Evolutionary conservation across 2,113 vertebrate genomes (phyloP).

Genomic region (Zeus faber): DNA sequence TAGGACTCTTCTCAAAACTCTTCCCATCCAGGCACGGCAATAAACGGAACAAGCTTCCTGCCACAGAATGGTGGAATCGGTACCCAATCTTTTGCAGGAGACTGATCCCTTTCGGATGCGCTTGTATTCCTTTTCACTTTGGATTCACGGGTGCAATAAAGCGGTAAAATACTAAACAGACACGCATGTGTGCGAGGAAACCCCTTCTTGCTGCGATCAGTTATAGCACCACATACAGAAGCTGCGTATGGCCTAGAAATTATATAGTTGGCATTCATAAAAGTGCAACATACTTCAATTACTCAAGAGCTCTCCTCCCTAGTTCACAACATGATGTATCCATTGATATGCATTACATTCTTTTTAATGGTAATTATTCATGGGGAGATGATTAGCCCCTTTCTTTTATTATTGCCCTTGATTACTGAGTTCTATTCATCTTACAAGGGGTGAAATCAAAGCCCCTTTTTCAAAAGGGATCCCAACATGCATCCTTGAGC

Average conservation of each 20-base stretch:
- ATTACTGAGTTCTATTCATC: conserved; percentile 13
- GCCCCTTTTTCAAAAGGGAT: conserved; percentile 8
- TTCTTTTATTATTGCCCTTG: conserved; percentile 3
- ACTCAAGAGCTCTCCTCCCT: not conserved
- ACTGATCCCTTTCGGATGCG: no score
- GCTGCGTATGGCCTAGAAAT: not conserved
- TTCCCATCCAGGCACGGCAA: no score
- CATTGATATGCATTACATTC: conserved; percentile 9
- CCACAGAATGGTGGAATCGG: no score
- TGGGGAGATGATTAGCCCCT: not conserved
- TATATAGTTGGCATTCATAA: not conserved
- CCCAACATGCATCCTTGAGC: conserved; percentile 13
- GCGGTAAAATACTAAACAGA: not conserved
- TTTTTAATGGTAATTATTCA: conserved; percentile 11
- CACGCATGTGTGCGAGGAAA: not conserved
- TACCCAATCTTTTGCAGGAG: no score
- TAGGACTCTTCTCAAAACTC: no score
- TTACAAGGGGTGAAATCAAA: conserved; percentile 15
- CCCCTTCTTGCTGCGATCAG: not conserved
- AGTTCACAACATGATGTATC: not conserved
- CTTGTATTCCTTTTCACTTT: no score
- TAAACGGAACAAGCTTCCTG: no score
- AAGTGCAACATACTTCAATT: not conserved
- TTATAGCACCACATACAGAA: not conserved
- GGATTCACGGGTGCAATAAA: no score